Base-by-base conservation (phyloP, 2,888 invertebrate species). In the Tanypteryx hageni region DNA sequence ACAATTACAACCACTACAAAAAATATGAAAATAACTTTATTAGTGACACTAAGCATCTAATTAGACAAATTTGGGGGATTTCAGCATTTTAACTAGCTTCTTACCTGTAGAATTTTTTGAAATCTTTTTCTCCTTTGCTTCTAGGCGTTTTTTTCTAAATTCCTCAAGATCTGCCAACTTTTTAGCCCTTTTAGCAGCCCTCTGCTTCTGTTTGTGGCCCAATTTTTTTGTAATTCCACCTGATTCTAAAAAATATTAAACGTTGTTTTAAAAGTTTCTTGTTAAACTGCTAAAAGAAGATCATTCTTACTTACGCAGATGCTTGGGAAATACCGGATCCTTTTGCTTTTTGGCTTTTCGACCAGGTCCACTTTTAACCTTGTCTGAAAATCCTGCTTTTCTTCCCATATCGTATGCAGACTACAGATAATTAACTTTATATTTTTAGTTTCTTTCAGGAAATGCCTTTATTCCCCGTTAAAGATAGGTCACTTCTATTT, bases 291-390 rank as follows among this genome's bases (percentile, higher is more conserved):
- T 8, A 58, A 61, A 92, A 27, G 13, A 14, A 57, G 58, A 11
- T 82, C 59, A 57, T 22, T 9, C 61, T 58, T 58, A 61, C 92
- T 44, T 92, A 94, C 92, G 94, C 64, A 96, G 93, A 93, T 96
- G 95, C 94, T 96, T 96, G 92, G 96, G 96, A 94, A 97, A 97
- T 89, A 96, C 95, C 1, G 99, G 99, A 94, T 97, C 97, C 83
- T 97, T 96, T 94, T 99, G 99, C 94, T 99, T 99, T 93, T 97
- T 97, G 0, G 98, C 96, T 95, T 99, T 99, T 93, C 97, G 96
- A 0, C 98, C 99, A 13, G 98, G 98, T 0, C 98, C 98, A 94
- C 97, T 97, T 94, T 98, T 98, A 2, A 96, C 96, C 93, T 97
- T 96, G 64, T 95, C 96, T 93, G 96, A 96, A 95, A 97, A 98